phyloP scores from a whole-genome alignment of 1,140 invertebrate genomes.

The Galleria mellonella region DNA sequence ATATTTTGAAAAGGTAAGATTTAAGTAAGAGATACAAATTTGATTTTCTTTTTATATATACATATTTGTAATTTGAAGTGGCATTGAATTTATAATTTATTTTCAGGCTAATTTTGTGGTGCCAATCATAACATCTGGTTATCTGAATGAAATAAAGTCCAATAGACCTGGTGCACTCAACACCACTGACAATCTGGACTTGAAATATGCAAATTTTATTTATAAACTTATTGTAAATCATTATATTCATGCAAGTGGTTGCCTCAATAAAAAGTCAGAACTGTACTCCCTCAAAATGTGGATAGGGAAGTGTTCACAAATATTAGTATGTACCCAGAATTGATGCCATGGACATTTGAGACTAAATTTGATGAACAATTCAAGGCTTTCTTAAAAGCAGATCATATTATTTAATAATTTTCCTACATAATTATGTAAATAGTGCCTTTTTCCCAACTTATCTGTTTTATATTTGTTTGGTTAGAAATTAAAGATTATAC shows the following conservation, averaged over 20 bases:
- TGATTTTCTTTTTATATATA: no score
- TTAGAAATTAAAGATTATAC: no score
- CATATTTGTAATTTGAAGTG: no score
- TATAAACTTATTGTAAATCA: conserved; percentile 65
- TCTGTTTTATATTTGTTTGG: no score
- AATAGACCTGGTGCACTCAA: conserved; percentile 36
- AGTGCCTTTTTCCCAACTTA: no score
- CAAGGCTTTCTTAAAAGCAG: conserved; percentile 45
- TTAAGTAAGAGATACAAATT: not conserved
- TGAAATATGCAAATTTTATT: conserved; percentile 67
- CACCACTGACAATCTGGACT: conserved; percentile 64
- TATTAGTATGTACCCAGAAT: conserved; percentile 57
- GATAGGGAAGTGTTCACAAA: conserved; percentile 44
- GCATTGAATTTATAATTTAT: no score
- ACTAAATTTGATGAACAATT: conserved; percentile 60
- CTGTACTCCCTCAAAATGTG: conserved; percentile 55
- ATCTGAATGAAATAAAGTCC: conserved; percentile 57
- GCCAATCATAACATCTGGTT: conserved; percentile 62
- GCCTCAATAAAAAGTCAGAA: conserved; percentile 68
- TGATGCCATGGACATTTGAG: conserved; percentile 65
- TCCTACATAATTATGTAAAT: no score
- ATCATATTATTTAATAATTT: no score
- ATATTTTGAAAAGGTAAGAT: conserved; percentile 68
- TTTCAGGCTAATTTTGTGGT: conserved; percentile 68
- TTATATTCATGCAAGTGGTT: conserved; percentile 64